Conservation (phyloP, 53 echinoderm and acorn worm species). For the Arbacia lixula region DNA sequence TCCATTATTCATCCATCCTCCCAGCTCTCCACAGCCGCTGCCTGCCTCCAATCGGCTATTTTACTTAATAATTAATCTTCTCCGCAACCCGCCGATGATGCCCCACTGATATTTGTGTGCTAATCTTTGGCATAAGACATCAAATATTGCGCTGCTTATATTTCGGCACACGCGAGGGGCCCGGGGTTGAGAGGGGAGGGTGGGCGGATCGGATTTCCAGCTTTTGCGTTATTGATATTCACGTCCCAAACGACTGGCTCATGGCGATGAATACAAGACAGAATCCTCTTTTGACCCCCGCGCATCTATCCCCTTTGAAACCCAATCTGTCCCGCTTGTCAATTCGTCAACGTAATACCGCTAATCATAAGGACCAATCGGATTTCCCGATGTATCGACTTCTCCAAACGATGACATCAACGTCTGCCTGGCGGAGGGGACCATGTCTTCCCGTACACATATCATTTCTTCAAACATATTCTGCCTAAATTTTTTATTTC, state of each 20-base stretch:
- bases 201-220: constrained; percentile 40
- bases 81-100: constrained; percentile 7
- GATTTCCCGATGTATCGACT: constrained; percentile 51
- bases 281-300: constrained; percentile 13
- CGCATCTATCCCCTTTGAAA: constrained; percentile 42
- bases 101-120: constrained; percentile 35
- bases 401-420: constrained; percentile 39
- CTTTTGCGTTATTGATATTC: constrained; percentile 60
- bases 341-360: constrained; percentile 54
- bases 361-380: constrained; percentile 53
- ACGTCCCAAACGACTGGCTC: constrained; percentile 43
- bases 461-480: constrained; percentile 52
- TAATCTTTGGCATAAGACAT: constrained; percentile 41
- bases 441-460: constrained; percentile 29
- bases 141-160: constrained; percentile 50
- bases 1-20: constrained; percentile 39
- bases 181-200: constrained; percentile 35
- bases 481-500: constrained; percentile 43
- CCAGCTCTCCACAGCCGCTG: neutral
- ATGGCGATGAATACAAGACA: constrained; percentile 45
- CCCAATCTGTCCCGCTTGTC: constrained; percentile 38
- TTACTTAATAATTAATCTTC: constrained; percentile 53
- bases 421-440: constrained; percentile 2
- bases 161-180: constrained; percentile 19
- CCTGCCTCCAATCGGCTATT: neutral